Evolutionary conservation across 2,888 invertebrate genomes (phyloP), one percentile per base, ranked within the genome.

Genomic region (Rapana venosa): DNA sequence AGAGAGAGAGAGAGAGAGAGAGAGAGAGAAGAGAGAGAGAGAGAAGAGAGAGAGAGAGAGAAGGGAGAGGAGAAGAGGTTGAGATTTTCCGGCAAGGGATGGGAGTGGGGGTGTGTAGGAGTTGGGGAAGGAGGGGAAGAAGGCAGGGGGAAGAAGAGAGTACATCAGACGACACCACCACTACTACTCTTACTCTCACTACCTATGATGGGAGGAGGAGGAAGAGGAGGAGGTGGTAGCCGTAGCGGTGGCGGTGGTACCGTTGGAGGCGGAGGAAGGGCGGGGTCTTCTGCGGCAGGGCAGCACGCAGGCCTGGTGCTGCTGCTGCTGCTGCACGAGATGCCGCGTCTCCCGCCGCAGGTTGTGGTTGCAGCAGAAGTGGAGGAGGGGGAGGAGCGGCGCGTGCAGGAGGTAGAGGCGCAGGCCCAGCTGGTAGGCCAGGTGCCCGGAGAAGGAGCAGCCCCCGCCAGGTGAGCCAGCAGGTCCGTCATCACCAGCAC

Each of bases 371-470:
- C 94, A 90, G 22, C 93, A 88, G 90, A 94, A 92, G 90, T 95
- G 94, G 36, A 94, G 93, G 70, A 95, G 91, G 6, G 94, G 94
- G 77, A 94, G 94, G 26, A 93, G 92, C 47, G 93, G 92, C 70
- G 93, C 93, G 90, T 93, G 93, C n/a, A 94, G 92, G 85, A 94
- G 94, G 90, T 93, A 94, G 26, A 94, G 93, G n/a, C 94, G 92
- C 47, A 93, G 93, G 87, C 93, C 93, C 35, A 95, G 91, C 88
- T 94, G 94, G 90, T 94, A 94, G 30, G 93, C 86, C 17, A 94
- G 90, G 88, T 93, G 93, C 79, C 93, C 92, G 0, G 90, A n/a
- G n/a, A n/a, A n/a, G n/a, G 85, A 6, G 91, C 87, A 22, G 91
- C 89, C 35, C 92, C 81, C 36, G 91, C 83, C 61, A 93, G 92